phyloP scores from a whole-genome alignment of 2,113 vertebrate species.

The Poecilia latipinna region DNA sequence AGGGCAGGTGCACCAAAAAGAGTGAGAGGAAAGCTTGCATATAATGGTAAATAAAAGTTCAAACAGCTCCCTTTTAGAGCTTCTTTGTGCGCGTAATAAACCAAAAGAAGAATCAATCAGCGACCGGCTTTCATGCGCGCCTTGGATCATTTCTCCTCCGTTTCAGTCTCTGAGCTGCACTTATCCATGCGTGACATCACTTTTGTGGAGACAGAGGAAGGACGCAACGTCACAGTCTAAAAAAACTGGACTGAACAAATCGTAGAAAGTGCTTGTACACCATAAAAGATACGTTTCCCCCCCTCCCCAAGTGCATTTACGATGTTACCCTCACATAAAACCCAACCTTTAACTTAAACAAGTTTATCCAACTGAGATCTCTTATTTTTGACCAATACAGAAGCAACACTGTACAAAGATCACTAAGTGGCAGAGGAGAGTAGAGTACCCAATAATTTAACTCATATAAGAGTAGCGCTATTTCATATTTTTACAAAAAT shows the following conservation, averaged over 20 bases:
- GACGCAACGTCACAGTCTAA: constrained; percentile 74
- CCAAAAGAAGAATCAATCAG: constrained; percentile 29
- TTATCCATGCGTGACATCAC: constrained; percentile 42
- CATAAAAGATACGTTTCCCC: no score
- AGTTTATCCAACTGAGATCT: no score
- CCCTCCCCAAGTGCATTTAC: no score
- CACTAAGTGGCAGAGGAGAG: no score
- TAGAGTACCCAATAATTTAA: no score
- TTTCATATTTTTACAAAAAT: no score
- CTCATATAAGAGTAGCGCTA: no score
- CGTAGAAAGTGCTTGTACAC: no score
- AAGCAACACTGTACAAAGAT: no score
- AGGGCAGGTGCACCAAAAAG: constrained; percentile 70
- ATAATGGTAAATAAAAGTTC: neutral
- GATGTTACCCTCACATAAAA: no score
- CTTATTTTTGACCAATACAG: no score
- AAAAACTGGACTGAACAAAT: neutral
- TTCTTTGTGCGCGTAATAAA: neutral
- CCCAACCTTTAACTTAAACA: no score
- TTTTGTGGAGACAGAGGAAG: constrained; percentile 76
- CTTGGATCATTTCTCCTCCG: constrained; percentile 40
- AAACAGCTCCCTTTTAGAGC: neutral
- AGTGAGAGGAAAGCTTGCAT: neutral
- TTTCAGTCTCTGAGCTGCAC: constrained; percentile 40
- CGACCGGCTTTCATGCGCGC: constrained; percentile 23